Evolutionary conservation across 23 tunicate genomes (phyloP).

Genomic region (Trididemnum clinides): DNA sequence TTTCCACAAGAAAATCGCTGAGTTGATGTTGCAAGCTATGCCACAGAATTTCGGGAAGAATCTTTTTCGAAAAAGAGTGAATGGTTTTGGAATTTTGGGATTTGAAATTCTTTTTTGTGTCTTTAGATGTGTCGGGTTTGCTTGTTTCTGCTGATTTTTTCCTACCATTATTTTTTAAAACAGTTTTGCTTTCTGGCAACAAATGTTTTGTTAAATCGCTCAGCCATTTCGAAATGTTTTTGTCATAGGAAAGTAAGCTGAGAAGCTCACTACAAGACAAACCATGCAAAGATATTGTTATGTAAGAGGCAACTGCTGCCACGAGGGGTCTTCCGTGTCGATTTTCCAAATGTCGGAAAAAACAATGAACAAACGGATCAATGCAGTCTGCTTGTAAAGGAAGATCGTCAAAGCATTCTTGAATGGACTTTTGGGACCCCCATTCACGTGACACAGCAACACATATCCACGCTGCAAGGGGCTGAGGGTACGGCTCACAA

Average conservation of each 20-base stretch:
- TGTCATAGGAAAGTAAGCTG: conserved; percentile 40
- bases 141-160: not conserved
- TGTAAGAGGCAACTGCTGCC: conserved; percentile 38
- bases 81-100: not conserved
- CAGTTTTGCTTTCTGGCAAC: not conserved
- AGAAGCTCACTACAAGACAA: conserved; percentile 47
- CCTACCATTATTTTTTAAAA: not conserved
- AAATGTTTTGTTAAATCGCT: not conserved
- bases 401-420: conserved; percentile 8
- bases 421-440: conserved; percentile 24
- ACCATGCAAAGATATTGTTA: conserved; percentile 65
- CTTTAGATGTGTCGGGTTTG: not conserved
- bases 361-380: conserved; percentile 34
- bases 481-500: conserved; percentile 21
- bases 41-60: conserved; percentile 38
- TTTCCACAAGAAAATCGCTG: conserved; percentile 33
- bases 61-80: not conserved
- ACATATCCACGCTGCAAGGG: conserved; percentile 44
- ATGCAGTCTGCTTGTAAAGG: conserved; percentile 25
- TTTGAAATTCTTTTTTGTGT: not conserved
- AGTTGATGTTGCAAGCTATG: conserved; percentile 29
- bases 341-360: conserved; percentile 35
- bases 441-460: conserved; percentile 35
- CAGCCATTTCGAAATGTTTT: conserved; percentile 41
- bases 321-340: conserved; percentile 50